Evolutionary conservation across 1,140 invertebrate species (phyloP), one percentile per base, ranked within the genome.

Genomic region (Sarcophaga bullata): DNA sequence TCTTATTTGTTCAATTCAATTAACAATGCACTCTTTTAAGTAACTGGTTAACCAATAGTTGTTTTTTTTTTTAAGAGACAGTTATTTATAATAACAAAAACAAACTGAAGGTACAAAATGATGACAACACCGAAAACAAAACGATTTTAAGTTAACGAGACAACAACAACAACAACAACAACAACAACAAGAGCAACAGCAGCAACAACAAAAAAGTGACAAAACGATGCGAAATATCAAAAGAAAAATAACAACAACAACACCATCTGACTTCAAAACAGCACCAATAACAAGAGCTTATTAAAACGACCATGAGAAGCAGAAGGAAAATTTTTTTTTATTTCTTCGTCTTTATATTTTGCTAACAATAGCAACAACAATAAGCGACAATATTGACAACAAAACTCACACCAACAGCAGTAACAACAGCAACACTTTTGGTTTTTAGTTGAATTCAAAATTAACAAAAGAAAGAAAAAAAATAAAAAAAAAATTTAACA

Each of bases 101-200:
- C n/a, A 68, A 68, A 68, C 62, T 19, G 19, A 68, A 19, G 62
- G n/a, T 68, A 68, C 62, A 37, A 48, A 81, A 81, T 47, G 62
- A 81, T 81, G 62, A 81, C 80, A 81, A 62, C 54, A 81, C 52
- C n/a, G 49, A 78, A 78, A 81, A 72, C 80, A 72, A 81, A 81
- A 81, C 80, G 62, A 81, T 68, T 81, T 81, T 58, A 50, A 50
- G 48, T 58, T 81, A 46, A 73, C 17, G 17, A 46, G 25, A 46
- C 46, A 48, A 15, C 46, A 73, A 11, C 37, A 49, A n/a, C 73
- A 76, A 3, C 48, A 50, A 19, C 75, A 50, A 17, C 49, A 78
- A 19, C 17, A 78, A 10, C 11, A 75, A 78, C 47, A 78, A 48
- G 10, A 78, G 52, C 25, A 37, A 37, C 25, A 37, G 25, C 25